phyloP scores from a whole-genome alignment of 2,113 vertebrate genomes.

The Leptobrachium ailaonicum region DNA sequence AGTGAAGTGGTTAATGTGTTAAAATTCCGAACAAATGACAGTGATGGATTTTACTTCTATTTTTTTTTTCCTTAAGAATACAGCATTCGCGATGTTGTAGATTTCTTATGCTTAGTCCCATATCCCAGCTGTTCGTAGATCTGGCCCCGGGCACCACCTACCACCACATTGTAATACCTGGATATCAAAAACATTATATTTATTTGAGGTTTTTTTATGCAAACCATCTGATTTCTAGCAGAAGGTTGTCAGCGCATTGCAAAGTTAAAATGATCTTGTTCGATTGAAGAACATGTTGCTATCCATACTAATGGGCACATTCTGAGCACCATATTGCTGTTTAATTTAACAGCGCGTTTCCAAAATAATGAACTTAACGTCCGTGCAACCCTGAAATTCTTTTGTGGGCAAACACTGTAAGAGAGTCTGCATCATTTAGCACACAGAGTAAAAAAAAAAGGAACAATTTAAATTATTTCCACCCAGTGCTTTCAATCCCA shows the following conservation, averaged over 20 bases:
- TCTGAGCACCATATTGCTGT: slow-evolving; percentile 9
- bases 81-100: not conserved
- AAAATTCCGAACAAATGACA: slow-evolving; percentile 12
- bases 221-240: slow-evolving; percentile 21
- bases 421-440: slow-evolving; percentile 19
- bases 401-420: not conserved
- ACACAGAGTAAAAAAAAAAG: not conserved
- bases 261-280: slow-evolving; percentile 31
- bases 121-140: not conserved
- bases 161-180: slow-evolving; percentile 2
- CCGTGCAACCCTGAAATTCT: slow-evolving; percentile 39
- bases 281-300: slow-evolving; percentile 17
- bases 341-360: slow-evolving; percentile 26
- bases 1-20: not conserved
- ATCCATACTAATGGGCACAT: slow-evolving; percentile 46
- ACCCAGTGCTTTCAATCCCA: slow-evolving; percentile 9
- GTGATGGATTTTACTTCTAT: not conserved
- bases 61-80: not conserved
- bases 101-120: not conserved
- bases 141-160: slow-evolving; percentile 22
- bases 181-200: slow-evolving; percentile 16
- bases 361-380: slow-evolving; percentile 30
- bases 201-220: slow-evolving; percentile 11
- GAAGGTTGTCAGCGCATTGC: slow-evolving; percentile 11
- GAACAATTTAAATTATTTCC: slow-evolving; percentile 32